A percentile compares a stretch with the other conserved stretches of the same genome.
Evolutionary conservation across 2,113 vertebrate species (phyloP).

Genomic region (Chloropsis cyanopogon): DNA sequence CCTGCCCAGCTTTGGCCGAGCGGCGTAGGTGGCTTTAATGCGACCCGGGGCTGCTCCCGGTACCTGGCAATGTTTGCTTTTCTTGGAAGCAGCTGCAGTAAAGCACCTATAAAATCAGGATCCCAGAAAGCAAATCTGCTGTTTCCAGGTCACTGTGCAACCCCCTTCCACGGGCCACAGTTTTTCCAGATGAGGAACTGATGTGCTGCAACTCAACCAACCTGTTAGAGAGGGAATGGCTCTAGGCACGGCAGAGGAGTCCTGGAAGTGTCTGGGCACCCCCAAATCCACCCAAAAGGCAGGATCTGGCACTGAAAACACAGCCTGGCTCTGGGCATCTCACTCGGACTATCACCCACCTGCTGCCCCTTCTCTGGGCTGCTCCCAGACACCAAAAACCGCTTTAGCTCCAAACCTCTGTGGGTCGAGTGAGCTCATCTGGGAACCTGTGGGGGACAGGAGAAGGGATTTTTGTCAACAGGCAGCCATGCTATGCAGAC

Average conservation of each 20-base stretch:
- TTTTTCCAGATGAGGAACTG: not conserved
- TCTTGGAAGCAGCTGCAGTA: not conserved
- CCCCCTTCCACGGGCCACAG: not conserved
- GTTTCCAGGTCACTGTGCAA: not conserved
- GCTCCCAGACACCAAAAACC: not conserved
- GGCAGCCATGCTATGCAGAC: not conserved
- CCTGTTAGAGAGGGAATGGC: not conserved
- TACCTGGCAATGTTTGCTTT: not conserved
- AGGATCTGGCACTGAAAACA: not conserved
- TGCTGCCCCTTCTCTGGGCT: not conserved
- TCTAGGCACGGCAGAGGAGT: not conserved
- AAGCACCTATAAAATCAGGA: conserved; percentile 11
- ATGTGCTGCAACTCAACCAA: not conserved
- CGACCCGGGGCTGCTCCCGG: not conserved
- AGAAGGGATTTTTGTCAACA: conserved; percentile 13
- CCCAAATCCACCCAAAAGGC: not conserved
- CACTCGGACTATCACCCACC: not conserved
- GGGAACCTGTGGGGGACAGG: not conserved
- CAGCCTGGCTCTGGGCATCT: not conserved
- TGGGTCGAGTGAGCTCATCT: not conserved
- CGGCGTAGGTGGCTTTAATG: conserved; percentile 12
- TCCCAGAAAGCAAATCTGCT: not conserved
- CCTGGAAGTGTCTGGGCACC: not conserved
- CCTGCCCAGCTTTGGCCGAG: conserved; percentile 32
- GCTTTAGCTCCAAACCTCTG: not conserved